Percentiles rank a stretch among this genome's conserved stretches.
phyloP scores from a whole-genome alignment of 1,140 invertebrate genomes.

The Cheumatopsyche charites region DNA sequence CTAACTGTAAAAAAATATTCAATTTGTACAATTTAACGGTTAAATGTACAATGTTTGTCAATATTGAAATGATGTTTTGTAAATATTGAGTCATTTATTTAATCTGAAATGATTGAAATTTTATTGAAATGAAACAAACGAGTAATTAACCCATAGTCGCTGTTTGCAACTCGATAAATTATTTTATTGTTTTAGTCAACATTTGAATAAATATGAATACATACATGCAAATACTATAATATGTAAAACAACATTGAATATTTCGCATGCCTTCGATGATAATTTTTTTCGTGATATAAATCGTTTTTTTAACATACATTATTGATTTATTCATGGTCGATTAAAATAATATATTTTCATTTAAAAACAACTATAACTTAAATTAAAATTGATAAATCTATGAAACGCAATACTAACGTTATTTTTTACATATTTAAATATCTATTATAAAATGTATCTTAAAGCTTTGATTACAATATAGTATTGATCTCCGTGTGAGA shows the following conservation, averaged over 20 bases:
- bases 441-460: conserved; percentile 11
- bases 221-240: conserved; percentile 3
- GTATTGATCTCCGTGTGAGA: conserved; percentile 3
- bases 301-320: conserved; percentile 9
- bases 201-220: conserved; percentile 18
- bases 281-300: not conserved
- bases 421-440: conserved; percentile 24
- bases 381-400: conserved; percentile 24
- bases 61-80: no score
- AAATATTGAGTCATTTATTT: no score
- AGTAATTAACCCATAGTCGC: not conserved
- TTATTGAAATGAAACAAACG: no score
- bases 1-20: conserved; percentile 3
- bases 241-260: conserved; percentile 15
- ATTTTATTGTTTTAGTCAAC: conserved; percentile 17
- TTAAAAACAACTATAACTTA: conserved; percentile 24
- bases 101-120: no score
- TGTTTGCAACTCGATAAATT: not conserved
- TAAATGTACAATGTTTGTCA: no score
- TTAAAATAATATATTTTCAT: conserved; percentile 11
- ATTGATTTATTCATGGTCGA: conserved; percentile 2
- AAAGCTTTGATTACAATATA: conserved; percentile 20
- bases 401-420: conserved; percentile 22
- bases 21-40: not conserved
- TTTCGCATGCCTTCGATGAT: not conserved